A percentile compares a stretch with the other conserved stretches of the same genome.
These are phyloP conservation scores for Limulus polyphemus DNA, from an alignment of 2,888 invertebrate species.

Conservation along the genomic window DNA sequence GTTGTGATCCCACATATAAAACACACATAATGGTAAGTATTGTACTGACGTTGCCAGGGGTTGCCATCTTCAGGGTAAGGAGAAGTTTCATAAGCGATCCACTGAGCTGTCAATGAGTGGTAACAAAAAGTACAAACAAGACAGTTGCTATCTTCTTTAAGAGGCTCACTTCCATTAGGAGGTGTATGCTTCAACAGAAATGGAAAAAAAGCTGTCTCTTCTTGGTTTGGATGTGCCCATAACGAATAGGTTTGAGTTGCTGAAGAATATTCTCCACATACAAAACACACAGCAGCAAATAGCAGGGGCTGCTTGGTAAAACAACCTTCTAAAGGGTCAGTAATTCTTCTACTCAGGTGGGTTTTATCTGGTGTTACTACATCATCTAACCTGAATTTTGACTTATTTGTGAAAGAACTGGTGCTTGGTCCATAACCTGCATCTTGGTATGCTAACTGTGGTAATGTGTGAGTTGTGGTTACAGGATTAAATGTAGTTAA, in stretches of 20 bases:
- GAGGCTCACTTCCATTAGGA: slow-evolving; percentile 65
- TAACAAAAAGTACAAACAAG: slow-evolving; percentile 90
- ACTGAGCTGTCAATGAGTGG: slow-evolving; percentile 70
- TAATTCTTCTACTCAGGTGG: background rate
- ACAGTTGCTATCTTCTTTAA: slow-evolving; percentile 75
- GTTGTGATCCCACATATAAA: slow-evolving; percentile 83
- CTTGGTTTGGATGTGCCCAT: slow-evolving; percentile 4
- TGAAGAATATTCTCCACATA: slow-evolving; percentile 50
- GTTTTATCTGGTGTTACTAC: too few relatives aligned
- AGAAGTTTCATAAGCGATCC: slow-evolving; percentile 54
- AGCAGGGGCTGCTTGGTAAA: background rate
- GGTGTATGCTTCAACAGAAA: slow-evolving; percentile 52
- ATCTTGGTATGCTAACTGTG: slow-evolving; percentile 3
- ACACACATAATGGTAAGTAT: slow-evolving; percentile 83
- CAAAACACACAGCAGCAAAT: slow-evolving; percentile 48
- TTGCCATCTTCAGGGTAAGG: slow-evolving; percentile 48
- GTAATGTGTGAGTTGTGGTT: slow-evolving; percentile 6
- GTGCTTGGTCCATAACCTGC: background rate
- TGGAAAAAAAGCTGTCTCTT: slow-evolving; percentile 49
- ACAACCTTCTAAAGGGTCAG: background rate
- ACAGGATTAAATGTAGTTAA: slow-evolving; percentile 24
- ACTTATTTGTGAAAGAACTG: background rate
- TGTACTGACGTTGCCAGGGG: slow-evolving; percentile 59
- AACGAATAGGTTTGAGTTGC: slow-evolving; percentile 15
- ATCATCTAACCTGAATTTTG: slow-evolving; percentile 2